phyloP scores from a whole-genome alignment of 2,888 invertebrate genomes.

The Lasioglossum figueresi region DNA sequence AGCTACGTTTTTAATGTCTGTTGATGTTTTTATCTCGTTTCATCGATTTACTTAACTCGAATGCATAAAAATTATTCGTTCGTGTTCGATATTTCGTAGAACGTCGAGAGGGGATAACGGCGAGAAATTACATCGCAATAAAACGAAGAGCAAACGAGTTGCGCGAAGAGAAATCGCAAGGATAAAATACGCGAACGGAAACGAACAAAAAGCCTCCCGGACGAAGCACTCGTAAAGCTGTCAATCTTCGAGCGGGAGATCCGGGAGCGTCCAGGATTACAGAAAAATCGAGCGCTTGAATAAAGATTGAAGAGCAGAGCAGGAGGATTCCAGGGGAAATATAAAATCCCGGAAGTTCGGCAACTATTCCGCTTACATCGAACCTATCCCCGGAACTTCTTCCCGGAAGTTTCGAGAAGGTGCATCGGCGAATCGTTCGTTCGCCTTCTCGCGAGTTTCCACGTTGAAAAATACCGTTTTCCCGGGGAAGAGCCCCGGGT shows the following conservation, averaged over 20 bases:
- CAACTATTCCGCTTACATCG: slow-evolving; percentile 30
- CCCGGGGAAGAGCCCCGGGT: neutral
- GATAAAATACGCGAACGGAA: neutral
- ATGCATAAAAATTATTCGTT: neutral
- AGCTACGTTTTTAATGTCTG: too few species aligned
- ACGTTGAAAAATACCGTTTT: slow-evolving; percentile 22
- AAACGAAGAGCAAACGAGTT: neutral
- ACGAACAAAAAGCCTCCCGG: neutral
- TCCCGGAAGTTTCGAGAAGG: slow-evolving; percentile 18
- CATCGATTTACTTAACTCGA: neutral
- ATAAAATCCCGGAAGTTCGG: slow-evolving; percentile 27
- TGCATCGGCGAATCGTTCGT: slow-evolving; percentile 15
- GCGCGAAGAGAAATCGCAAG: neutral
- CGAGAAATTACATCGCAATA: neutral
- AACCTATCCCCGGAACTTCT: slow-evolving; percentile 29
- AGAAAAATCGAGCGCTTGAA: slow-evolving; percentile 19
- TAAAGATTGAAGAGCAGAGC: neutral
- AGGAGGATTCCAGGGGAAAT: slow-evolving; percentile 28
- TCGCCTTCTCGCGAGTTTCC: neutral
- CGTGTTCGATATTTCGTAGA: neutral
- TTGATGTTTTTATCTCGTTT: neutral
- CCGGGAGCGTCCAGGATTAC: neutral
- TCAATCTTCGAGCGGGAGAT: neutral
- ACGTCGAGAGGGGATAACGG: neutral
- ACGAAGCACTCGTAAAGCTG: neutral